Evolutionary conservation across 92 coral and sea anemone genomes (phyloP).

Genomic region (Palythoa grandiflora): DNA sequence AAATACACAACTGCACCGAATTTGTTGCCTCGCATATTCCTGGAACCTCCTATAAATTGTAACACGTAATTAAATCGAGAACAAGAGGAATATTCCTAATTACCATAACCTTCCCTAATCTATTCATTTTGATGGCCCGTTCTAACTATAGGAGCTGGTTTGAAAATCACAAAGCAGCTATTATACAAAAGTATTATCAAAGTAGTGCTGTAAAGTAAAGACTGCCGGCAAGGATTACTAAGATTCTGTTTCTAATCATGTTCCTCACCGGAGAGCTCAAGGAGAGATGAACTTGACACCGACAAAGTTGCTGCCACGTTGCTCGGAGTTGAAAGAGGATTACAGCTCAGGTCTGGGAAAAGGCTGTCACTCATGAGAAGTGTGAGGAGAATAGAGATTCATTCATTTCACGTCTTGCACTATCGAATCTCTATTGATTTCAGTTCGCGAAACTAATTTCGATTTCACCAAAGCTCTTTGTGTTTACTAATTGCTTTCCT

Average conservation of each 20-base stretch:
- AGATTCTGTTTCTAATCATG: neutral
- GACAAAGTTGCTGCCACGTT: constrained; percentile 18
- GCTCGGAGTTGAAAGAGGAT: neutral
- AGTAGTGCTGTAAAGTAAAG: too few relatives aligned
- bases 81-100: too few relatives aligned
- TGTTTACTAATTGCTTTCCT: neutral
- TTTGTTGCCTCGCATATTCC: neutral
- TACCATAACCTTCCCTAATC: too few relatives aligned
- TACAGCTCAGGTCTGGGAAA: neutral
- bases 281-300: constrained; percentile 2
- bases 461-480: neutral
- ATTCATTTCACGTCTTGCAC: neutral
- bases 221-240: too few relatives aligned
- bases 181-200: too few relatives aligned
- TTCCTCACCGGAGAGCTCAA: constrained; percentile 29
- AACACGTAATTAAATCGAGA: neutral
- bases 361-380: neutral
- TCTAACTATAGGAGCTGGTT: too few relatives aligned
- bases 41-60: neutral
- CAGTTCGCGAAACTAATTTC: neutral
- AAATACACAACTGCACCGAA: too few relatives aligned
- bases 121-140: too few relatives aligned
- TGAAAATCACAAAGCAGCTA: too few relatives aligned
- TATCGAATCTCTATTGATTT: neutral
- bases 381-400: neutral